Conservation (phyloP, 2,888 invertebrate species). For the Platycheirus rosarum region DNA sequence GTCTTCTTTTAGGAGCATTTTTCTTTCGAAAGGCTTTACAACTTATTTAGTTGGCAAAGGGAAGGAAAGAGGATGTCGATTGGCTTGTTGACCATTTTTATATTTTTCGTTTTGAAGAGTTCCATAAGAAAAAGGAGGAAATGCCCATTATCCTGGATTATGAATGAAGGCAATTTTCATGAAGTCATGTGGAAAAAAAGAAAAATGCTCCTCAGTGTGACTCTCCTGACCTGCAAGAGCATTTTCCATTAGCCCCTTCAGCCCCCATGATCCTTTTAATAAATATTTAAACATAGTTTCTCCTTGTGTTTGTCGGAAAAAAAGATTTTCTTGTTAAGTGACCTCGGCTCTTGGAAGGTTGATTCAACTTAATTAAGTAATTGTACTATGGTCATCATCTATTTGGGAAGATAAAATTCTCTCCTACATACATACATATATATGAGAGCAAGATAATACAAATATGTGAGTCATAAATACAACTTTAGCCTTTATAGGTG, state of each 20-base stretch:
- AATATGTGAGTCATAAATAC: slow-evolving; percentile 46
- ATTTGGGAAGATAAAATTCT: slow-evolving; percentile 49
- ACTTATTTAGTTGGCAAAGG: slow-evolving; percentile 3
- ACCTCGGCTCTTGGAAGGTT: slow-evolving; percentile 38
- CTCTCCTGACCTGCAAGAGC: slow-evolving; percentile 49
- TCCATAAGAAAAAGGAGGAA: slow-evolving; percentile 10
- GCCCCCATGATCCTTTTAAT: slow-evolving; percentile 61
- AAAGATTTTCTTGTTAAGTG: not conserved
- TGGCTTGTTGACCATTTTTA: slow-evolving; percentile 19
- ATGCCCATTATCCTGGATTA: slow-evolving; percentile 57
- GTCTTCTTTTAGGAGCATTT: slow-evolving; percentile 14
- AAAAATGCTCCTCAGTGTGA: slow-evolving; percentile 33
- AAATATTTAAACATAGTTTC: slow-evolving; percentile 68
- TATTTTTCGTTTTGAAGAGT: not conserved
- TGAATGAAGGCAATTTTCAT: slow-evolving; percentile 36
- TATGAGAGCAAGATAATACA: not conserved
- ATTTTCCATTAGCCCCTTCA: slow-evolving; percentile 2
- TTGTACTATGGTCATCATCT: slow-evolving; percentile 59
- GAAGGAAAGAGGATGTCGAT: slow-evolving; percentile 6
- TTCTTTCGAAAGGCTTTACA: slow-evolving; percentile 4
- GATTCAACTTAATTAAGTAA: slow-evolving; percentile 70
- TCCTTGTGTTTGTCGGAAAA: not conserved
- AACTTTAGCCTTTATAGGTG: slow-evolving; percentile 42
- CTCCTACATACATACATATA: slow-evolving; percentile 33
- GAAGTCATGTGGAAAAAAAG: slow-evolving; percentile 39